Evolutionary conservation across 2,113 vertebrate genomes (phyloP).

Genomic region (Charina bottae): DNA sequence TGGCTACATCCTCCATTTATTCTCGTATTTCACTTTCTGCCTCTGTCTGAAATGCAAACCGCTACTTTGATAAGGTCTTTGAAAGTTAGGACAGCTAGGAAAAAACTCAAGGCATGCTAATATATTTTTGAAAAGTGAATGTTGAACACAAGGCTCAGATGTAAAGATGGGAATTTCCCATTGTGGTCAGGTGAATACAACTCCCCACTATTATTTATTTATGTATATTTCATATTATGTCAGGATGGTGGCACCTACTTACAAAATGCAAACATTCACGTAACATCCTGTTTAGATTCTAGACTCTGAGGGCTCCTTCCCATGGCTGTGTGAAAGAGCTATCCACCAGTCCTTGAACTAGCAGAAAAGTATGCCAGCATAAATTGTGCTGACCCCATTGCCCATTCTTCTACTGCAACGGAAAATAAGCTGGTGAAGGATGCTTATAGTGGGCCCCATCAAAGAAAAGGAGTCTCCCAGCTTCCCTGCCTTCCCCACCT

Average conservation of each 20-base stretch:
- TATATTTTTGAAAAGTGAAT: not conserved
- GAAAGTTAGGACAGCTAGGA: slow-evolving; percentile 4
- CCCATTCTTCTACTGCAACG: not conserved
- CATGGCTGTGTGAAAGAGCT: not conserved
- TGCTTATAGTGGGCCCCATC: not conserved
- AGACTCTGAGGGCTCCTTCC: not conserved
- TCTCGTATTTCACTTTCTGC: not conserved
- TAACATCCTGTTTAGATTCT: not conserved
- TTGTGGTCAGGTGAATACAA: not conserved
- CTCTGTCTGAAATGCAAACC: slow-evolving; percentile 29
- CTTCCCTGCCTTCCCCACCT: not conserved
- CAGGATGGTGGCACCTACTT: no score
- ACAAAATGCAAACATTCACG: no score
- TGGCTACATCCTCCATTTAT: slow-evolving; percentile 11
- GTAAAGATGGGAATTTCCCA: not conserved
- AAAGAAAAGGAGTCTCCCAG: not conserved
- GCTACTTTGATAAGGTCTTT: not conserved
- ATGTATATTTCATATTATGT: no score
- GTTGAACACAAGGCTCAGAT: not conserved
- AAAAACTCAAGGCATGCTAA: not conserved
- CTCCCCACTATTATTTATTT: not conserved
- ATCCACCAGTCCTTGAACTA: not conserved
- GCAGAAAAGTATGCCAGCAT: not conserved
- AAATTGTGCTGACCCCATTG: not conserved
- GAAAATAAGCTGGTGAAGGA: not conserved